A percentile compares a stretch with the other conserved stretches of the same genome.
phyloP scores from a whole-genome alignment of 64 coral and sea anemone genomes.

The Catalaphyllia jardinei region DNA sequence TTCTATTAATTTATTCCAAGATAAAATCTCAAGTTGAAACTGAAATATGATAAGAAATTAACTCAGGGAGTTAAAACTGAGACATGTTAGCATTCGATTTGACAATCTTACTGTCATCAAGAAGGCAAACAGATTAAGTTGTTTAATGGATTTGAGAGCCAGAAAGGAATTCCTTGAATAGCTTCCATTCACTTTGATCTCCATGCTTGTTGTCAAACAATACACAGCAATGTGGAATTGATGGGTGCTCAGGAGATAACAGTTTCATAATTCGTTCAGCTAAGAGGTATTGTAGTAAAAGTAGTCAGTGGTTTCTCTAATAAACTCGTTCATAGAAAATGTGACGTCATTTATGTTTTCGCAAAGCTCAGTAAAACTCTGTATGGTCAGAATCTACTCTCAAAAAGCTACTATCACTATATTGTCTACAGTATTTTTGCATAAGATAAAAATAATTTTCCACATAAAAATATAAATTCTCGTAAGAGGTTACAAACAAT shows the following conservation, averaged over 20 bases:
- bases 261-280: slow-evolving; percentile 81
- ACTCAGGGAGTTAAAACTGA: not conserved
- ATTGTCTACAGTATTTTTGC: not conserved
- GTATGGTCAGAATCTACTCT: no score
- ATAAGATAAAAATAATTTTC: not conserved
- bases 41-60: not conserved
- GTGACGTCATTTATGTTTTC: not conserved
- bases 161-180: slow-evolving; percentile 65
- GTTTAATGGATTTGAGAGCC: slow-evolving; percentile 44
- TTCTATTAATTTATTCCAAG: not conserved
- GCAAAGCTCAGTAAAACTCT: not conserved
- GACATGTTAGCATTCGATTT: not conserved
- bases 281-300: slow-evolving; percentile 64
- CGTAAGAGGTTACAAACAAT: not conserved
- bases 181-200: slow-evolving; percentile 61
- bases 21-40: not conserved
- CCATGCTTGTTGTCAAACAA: slow-evolving; percentile 70
- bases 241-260: slow-evolving; percentile 56
- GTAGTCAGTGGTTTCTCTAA: slow-evolving; percentile 38
- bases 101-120: not conserved
- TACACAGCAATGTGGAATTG: slow-evolving; percentile 66
- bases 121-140: not conserved
- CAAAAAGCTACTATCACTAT: not conserved
- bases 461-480: slow-evolving; percentile 18
- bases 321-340: not conserved